A percentile compares a stretch with the other conserved stretches of the same genome.
Conservation (phyloP, 2,113 vertebrate species). For the Pseudorectes ferrugineus region DNA sequence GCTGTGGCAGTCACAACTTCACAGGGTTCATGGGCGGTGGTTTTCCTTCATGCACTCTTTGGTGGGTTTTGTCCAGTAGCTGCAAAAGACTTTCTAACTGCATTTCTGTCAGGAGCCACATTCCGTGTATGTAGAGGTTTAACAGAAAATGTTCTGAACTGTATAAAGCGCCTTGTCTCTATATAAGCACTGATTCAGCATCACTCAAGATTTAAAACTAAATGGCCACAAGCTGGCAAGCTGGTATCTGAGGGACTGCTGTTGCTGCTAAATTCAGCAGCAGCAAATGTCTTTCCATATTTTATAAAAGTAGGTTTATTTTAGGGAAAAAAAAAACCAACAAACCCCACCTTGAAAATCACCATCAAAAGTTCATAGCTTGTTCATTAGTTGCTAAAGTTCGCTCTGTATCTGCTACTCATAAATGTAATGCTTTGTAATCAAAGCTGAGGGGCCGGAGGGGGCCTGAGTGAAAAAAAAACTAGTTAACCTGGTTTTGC, state of each 20-base stretch:
- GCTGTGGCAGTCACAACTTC: neutral
- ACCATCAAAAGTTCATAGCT: neutral
- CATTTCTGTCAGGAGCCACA: neutral
- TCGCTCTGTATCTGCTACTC: neutral
- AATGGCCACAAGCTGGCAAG: constrained; percentile 12
- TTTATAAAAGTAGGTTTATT: neutral
- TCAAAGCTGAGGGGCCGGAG: rapidly evolving
- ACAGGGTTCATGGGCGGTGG: neutral
- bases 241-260: neutral
- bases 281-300: neutral
- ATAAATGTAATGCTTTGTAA: neutral
- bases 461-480: neutral
- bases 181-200: rapidly evolving
- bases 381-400: neutral
- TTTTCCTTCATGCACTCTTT: neutral
- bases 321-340: neutral
- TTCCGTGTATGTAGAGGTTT: neutral
- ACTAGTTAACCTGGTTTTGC: neutral
- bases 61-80: neutral
- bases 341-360: neutral
- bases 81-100: neutral
- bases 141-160: neutral
- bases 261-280: neutral
- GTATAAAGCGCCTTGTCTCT: rapidly evolving
- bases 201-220: neutral